Conservation (phyloP, 2,113 vertebrate species). For the Haemorhous mexicanus region DNA sequence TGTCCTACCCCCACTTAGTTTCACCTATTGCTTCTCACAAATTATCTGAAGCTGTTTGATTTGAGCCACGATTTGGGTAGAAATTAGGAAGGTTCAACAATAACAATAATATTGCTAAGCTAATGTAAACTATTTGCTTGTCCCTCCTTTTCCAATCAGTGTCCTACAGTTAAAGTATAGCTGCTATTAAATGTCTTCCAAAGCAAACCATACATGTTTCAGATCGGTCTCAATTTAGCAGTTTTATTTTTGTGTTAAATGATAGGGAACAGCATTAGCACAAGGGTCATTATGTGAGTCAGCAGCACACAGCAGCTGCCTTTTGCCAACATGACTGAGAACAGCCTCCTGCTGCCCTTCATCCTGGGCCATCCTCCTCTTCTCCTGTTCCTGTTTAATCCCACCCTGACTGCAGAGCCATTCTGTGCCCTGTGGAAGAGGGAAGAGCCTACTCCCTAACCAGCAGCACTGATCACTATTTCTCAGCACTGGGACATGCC, state of each 20-base stretch:
- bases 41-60: neutral
- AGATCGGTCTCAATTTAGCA: slow-evolving; percentile 16
- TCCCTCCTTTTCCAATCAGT: neutral
- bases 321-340: neutral
- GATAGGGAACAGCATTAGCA: slow-evolving; percentile 35
- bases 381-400: neutral
- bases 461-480: neutral
- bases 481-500: neutral
- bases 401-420: neutral
- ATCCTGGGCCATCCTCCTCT: neutral
- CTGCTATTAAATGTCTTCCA: neutral
- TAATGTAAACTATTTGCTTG: slow-evolving; percentile 30
- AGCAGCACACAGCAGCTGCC: neutral
- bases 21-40: neutral
- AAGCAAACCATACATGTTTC: neutral
- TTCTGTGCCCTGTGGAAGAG: neutral
- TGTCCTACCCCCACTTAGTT: neutral
- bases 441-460: neutral
- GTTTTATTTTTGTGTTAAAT: slow-evolving; percentile 57
- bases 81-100: neutral
- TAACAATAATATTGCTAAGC: neutral
- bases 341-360: neutral
- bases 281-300: slow-evolving; percentile 47
- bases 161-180: neutral
- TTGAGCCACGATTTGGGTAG: neutral